These are phyloP conservation scores for Caradrina clavipalpis DNA, from an alignment of 2,888 invertebrate species.

Conservation along the genomic window DNA sequence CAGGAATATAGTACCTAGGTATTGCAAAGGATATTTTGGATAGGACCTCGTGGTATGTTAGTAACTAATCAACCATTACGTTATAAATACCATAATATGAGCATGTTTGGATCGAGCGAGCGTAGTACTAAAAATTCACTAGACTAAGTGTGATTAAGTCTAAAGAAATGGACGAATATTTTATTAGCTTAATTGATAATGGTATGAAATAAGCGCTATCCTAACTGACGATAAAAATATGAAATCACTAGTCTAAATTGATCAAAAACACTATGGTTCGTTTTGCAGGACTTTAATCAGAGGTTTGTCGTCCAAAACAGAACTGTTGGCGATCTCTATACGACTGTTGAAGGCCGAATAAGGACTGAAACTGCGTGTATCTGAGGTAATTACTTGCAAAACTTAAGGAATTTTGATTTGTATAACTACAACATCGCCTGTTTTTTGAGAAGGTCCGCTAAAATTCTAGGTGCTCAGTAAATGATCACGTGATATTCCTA, in stretches of 20 bases:
- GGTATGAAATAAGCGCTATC: conserved; percentile 36
- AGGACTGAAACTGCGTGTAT: conserved; percentile 29
- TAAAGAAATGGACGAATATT: conserved; percentile 42
- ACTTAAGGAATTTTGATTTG: background rate
- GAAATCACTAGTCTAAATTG: conserved; percentile 29
- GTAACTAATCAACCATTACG: conserved; percentile 55
- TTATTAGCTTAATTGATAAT: conserved; percentile 24
- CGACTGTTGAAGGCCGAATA: conserved; percentile 5
- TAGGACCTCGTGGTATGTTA: conserved; percentile 40
- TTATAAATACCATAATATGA: conserved; percentile 58
- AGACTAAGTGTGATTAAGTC: conserved; percentile 41
- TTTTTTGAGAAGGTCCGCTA: conserved; percentile 18
- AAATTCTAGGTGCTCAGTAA: conserved; percentile 42
- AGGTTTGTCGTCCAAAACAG: conserved; percentile 16
- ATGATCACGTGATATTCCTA: conserved; percentile 12
- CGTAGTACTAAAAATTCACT: conserved; percentile 29
- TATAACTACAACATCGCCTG: conserved; percentile 1
- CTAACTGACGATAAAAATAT: conserved; percentile 26
- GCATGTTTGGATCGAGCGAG: conserved; percentile 67
- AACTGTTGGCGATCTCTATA: conserved; percentile 8
- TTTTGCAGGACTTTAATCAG: conserved; percentile 53
- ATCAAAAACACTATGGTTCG: conserved; percentile 41
- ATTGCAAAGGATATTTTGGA: conserved; percentile 26
- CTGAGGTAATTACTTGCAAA: conserved; percentile 3
- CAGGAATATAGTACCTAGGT: background rate